Conservation (phyloP, 2,113 vertebrate species). For the Ophthalmolycus amberensis region DNA sequence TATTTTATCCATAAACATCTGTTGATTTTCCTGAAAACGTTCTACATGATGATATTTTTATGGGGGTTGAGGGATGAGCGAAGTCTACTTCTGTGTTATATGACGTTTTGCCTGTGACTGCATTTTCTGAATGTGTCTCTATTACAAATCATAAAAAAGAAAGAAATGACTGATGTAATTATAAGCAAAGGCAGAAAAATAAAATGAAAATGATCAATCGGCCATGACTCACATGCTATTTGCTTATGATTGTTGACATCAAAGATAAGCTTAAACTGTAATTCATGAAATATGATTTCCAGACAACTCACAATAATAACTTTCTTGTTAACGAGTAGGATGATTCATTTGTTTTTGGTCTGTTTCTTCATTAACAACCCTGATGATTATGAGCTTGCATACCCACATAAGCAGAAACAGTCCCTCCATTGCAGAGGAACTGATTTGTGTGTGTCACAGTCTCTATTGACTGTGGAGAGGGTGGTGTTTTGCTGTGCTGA, state of each 20-base stretch:
- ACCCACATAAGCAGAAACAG: constrained; percentile 5
- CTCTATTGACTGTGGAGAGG: constrained; percentile 58
- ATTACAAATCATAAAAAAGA: not conserved
- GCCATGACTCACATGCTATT: not conserved
- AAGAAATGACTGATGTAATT: not conserved
- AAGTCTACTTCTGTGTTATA: not conserved
- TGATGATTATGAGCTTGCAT: constrained; percentile 10
- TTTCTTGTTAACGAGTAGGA: not conserved
- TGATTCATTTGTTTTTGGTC: not conserved
- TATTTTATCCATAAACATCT: not conserved
- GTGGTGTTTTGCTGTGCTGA: constrained; percentile 39
- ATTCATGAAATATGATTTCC: not conserved
- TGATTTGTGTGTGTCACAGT: constrained; percentile 48
- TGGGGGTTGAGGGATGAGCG: not conserved
- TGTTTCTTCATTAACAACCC: constrained; percentile 1
- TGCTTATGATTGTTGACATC: constrained; percentile 9
- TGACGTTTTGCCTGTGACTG: not conserved
- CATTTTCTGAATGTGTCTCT: not conserved
- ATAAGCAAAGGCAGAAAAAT: not conserved
- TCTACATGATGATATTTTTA: not conserved
- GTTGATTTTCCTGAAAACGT: not conserved
- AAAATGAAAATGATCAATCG: not conserved
- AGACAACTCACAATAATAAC: not conserved
- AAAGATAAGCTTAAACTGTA: not conserved
- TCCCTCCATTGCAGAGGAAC: constrained; percentile 2